Evolutionary conservation across 1,140 invertebrate genomes (phyloP), one percentile per base, ranked within the genome.

Genomic region (Leptestheria dahalacensis): DNA sequence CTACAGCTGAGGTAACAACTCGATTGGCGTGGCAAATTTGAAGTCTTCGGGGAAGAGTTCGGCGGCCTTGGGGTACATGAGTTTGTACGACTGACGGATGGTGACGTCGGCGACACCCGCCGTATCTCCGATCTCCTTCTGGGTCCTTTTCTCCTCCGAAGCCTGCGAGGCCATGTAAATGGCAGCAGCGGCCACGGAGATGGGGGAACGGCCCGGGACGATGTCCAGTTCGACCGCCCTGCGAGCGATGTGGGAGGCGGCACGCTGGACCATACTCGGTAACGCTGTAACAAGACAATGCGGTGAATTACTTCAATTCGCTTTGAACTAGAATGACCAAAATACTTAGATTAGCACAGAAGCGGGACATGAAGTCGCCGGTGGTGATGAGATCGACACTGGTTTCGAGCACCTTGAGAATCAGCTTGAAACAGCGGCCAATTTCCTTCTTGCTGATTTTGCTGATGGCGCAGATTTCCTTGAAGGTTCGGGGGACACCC

Each of bases 391-490:
- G 80, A 69, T 99, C 94, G 0, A 99, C 93, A 62, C 87, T 97
- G 0, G 96, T 99, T 68, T 91, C 84, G 3, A 97, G 73, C 0
- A 88, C 89, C 68, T 92, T 91, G 3, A 95, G 70, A 66, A 97
- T 97, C 26, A 96, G 68, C 68, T 96, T 97, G 68, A 97, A 97
- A 68, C 91, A 94, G 65, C 95, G 74, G 2, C 97, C 97, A 66
- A 99, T 99, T 76, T 99, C 97, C 70, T 98, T 98, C 73, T 99
- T 99, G 64, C 94, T 96, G 50, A 99, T 92, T 75, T 95, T 96
- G 67, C 92, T 97, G 26, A 97, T 90, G 9, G 94, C 93, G 76
- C 94, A 98, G 54, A 98, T 97, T 80, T 98, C 94, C 78, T 95
- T 99, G 70, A 99, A 99, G 33, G 97, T 99, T 65, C 97, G 80